A percentile compares a stretch with the other conserved stretches of the same genome.
phyloP scores from a whole-genome alignment of 2,797 vertebrate genomes.

The Mus spretus region DNA sequence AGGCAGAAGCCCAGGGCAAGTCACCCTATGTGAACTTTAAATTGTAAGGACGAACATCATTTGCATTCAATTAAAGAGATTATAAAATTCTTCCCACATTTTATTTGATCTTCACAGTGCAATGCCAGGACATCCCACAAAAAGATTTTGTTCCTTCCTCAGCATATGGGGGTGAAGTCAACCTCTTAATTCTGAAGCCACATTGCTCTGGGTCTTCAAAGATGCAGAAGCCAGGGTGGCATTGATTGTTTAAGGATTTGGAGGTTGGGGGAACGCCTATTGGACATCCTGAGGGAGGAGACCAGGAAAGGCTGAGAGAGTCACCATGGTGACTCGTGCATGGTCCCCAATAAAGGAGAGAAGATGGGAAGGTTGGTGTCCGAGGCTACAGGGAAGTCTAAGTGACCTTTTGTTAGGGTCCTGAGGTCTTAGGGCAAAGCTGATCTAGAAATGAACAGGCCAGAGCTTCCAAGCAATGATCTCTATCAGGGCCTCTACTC shows the following conservation, averaged over 20 bases:
- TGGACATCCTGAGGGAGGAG: neutral
- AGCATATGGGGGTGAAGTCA: neutral
- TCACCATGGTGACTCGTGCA: neutral
- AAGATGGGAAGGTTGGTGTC: neutral
- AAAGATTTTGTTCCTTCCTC: slow-evolving; percentile 10
- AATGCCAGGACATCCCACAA: slow-evolving; percentile 56
- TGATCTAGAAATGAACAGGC: neutral
- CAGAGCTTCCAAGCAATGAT: neutral
- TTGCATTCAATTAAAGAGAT: slow-evolving; percentile 60
- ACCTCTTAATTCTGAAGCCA: neutral
- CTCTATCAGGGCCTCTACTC: neutral
- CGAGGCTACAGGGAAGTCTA: neutral
- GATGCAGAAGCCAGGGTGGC: neutral
- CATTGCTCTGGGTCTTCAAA: neutral
- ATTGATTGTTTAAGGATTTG: neutral
- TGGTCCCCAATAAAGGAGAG: neutral
- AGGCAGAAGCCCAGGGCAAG: neutral
- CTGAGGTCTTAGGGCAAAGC: neutral
- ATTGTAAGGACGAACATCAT: neutral
- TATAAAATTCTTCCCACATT: slow-evolving; percentile 48
- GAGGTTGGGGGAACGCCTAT: neutral
- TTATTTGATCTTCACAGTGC: neutral
- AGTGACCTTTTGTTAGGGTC: neutral
- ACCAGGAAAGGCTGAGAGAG: neutral
- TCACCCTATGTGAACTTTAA: slow-evolving; percentile 14